Conservation (phyloP, 2,888 invertebrate genomes). For the Drosophila subsilvestris region DNA sequence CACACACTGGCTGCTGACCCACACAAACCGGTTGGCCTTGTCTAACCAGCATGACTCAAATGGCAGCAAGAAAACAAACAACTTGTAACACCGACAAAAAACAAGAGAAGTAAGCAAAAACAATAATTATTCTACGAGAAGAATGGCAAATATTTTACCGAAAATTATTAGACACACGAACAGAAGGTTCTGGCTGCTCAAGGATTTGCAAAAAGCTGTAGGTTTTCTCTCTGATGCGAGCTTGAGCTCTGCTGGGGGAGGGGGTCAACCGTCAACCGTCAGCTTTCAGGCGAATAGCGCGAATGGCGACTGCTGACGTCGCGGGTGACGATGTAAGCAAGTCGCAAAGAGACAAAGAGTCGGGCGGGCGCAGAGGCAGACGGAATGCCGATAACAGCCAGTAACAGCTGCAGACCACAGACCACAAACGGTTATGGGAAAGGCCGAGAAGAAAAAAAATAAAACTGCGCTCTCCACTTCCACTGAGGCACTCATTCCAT, state of each 20-base stretch:
- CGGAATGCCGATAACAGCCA: slow-evolving; percentile 10
- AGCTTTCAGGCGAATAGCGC: not conserved
- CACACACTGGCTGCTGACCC: not conserved
- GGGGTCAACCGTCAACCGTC: not conserved
- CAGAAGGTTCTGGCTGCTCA: not conserved
- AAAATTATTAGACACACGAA: too few species aligned
- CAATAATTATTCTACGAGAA: slow-evolving; percentile 1
- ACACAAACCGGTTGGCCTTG: slow-evolving; percentile 33
- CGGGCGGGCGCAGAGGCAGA: not conserved
- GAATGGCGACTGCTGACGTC: not conserved
- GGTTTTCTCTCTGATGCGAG: not conserved
- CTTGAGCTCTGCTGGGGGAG: not conserved
- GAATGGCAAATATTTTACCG: not conserved
- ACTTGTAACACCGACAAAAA: slow-evolving; percentile 25
- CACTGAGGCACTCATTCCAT: slow-evolving; percentile 9
- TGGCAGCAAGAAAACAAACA: slow-evolving; percentile 13
- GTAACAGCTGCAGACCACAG: slow-evolving; percentile 9
- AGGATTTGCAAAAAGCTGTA: not conserved
- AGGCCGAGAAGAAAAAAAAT: slow-evolving; percentile 11
- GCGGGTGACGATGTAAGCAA: not conserved
- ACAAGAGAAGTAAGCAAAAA: slow-evolving; percentile 14
- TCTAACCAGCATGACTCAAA: slow-evolving; percentile 15
- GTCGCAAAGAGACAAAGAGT: not conserved
- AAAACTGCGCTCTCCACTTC: slow-evolving; percentile 11
- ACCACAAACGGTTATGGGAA: slow-evolving; percentile 3